Evolutionary conservation across 2,888 invertebrate genomes (phyloP).

Genomic region (Synanthedon formicaeformis): DNA sequence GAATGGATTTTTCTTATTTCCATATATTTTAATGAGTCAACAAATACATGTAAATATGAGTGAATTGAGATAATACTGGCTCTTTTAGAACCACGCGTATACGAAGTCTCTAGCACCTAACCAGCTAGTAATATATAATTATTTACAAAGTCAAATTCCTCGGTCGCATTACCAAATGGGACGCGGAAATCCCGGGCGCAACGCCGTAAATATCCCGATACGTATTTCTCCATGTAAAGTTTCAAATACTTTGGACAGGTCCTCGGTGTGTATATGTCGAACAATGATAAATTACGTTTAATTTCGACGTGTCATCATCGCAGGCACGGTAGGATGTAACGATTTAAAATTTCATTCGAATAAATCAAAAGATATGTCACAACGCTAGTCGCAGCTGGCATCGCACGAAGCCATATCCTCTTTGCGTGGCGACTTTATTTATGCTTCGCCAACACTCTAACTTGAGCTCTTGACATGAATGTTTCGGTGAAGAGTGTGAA

Average conservation of each 20-base stretch:
- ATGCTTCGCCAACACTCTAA: conserved; percentile 20
- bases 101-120: too few species aligned
- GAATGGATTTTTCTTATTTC: too few species aligned
- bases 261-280: not conserved
- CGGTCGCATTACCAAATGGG: too few species aligned
- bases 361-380: conserved; percentile 15
- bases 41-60: too few species aligned
- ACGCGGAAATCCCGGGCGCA: too few species aligned
- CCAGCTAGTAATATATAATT: too few species aligned
- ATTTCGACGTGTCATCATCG: not conserved
- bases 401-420: conserved; percentile 11
- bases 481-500: conserved; percentile 27
- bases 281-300: not conserved
- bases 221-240: not conserved
- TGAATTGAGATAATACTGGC: too few species aligned
- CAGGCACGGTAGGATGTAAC: not conserved
- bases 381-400: conserved; percentile 13
- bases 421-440: conserved; percentile 26
- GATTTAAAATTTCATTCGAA: conserved; percentile 14
- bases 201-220: too few species aligned
- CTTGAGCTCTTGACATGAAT: conserved; percentile 25
- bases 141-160: too few species aligned
- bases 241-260: not conserved
- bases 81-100: too few species aligned
- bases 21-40: too few species aligned